Conservation (phyloP, 2,888 invertebrate species). For the Cactoblastis cactorum region DNA sequence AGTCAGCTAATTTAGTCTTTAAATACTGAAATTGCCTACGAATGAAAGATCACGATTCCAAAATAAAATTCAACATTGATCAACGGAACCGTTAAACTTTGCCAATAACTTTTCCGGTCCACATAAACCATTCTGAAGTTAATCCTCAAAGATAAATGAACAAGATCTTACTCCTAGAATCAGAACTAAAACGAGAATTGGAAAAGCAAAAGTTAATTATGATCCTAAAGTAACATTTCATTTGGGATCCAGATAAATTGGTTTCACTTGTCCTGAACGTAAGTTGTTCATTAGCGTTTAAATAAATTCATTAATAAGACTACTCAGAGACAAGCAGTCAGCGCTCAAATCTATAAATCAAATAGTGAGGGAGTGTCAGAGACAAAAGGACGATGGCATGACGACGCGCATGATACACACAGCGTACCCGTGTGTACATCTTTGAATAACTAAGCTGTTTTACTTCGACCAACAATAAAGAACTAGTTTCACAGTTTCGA, state of each 20-base stretch:
- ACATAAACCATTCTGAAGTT: conserved; percentile 9
- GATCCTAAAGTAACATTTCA: conserved; percentile 58
- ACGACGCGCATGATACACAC: conserved; percentile 39
- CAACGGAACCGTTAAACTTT: conserved; percentile 6
- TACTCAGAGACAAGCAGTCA: conserved; percentile 67
- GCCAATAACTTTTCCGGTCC: conserved; percentile 6
- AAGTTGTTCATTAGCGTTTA: conserved; percentile 77
- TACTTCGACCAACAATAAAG: too few relatives aligned
- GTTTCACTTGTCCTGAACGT: conserved; percentile 72
- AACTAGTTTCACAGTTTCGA: too few relatives aligned
- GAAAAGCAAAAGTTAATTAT: conserved; percentile 40
- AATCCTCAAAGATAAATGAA: conserved; percentile 11
- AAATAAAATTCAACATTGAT: conserved; percentile 10
- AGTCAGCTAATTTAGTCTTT: neutral
- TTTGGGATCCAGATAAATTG: conserved; percentile 64
- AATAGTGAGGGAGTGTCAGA: conserved; percentile 76
- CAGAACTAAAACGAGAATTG: conserved; percentile 12
- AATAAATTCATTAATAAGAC: conserved; percentile 78
- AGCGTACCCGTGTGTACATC: too few relatives aligned
- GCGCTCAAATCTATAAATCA: conserved; percentile 76
- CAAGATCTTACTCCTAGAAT: conserved; percentile 14
- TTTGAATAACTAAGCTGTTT: too few relatives aligned
- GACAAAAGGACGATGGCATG: conserved; percentile 68
- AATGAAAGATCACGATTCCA: neutral
- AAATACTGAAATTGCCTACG: neutral